Evolutionary conservation across 2,797 vertebrate genomes (phyloP).

Genomic region (Carapus acus): DNA sequence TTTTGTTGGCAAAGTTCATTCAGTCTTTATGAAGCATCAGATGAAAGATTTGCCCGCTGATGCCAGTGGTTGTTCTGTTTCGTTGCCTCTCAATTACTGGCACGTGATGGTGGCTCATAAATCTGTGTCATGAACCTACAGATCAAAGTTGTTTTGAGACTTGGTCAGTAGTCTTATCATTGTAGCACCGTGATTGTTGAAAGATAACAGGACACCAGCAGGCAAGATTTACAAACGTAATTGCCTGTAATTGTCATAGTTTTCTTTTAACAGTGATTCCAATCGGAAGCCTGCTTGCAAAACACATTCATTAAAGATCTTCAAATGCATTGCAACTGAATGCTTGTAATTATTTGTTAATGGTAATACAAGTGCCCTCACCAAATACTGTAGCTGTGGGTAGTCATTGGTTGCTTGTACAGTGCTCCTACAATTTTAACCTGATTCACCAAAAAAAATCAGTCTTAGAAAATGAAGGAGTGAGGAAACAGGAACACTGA

Average conservation of each 20-base stretch:
- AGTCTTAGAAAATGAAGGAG: conserved; percentile 6
- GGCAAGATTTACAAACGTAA: neutral
- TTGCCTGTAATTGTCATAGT: too few species aligned
- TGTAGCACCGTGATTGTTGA: neutral
- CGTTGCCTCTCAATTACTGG: conserved; percentile 19
- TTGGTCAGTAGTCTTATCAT: conserved; percentile 21
- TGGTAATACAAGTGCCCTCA: conserved; percentile 15
- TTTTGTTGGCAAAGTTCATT: conserved; percentile 11
- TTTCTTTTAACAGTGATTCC: too few species aligned
- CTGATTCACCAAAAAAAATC: conserved; percentile 23
- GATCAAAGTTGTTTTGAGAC: conserved; percentile 16
- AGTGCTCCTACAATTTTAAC: conserved; percentile 16
- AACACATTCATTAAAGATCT: neutral
- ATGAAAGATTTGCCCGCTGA: conserved; percentile 26
- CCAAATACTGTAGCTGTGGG: conserved; percentile 8
- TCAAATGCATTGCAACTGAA: conserved; percentile 14
- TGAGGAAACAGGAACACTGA: neutral
- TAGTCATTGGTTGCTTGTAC: conserved; percentile 21
- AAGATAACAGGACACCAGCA: conserved; percentile 3
- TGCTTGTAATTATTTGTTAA: conserved; percentile 5
- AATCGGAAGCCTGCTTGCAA: too few species aligned
- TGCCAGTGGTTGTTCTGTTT: conserved; percentile 1
- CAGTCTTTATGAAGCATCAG: conserved; percentile 13
- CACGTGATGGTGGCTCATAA: conserved; percentile 27
- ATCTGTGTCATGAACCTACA: conserved; percentile 1